Conservation (phyloP, 2,797 vertebrate genomes). For the Apogon talboti region DNA sequence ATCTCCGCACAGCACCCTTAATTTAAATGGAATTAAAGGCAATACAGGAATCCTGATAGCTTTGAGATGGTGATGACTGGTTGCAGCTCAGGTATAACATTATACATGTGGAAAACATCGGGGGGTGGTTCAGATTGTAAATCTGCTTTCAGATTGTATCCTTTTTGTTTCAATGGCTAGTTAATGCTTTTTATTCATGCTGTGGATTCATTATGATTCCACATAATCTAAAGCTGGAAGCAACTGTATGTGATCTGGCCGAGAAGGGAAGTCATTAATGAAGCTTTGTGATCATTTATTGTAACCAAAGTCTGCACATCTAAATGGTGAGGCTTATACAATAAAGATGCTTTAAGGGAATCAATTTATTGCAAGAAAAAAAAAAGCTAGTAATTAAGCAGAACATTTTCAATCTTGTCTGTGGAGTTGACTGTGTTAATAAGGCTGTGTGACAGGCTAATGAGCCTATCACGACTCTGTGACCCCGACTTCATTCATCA, state of each 20-base stretch:
- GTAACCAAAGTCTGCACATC: neutral
- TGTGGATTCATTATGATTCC: conserved; percentile 21
- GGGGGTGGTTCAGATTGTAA: conserved; percentile 41
- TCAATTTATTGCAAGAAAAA: conserved; percentile 7
- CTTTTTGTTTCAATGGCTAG: conserved; percentile 41
- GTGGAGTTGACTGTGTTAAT: conserved; percentile 37
- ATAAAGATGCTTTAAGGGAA: conserved; percentile 12
- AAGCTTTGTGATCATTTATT: neutral
- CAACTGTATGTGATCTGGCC: conserved; percentile 10
- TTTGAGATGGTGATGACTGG: conserved; percentile 26
- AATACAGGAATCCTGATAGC: conserved; percentile 57
- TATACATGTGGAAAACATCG: conserved; percentile 37
- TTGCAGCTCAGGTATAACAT: conserved; percentile 24
- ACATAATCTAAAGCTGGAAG: conserved; percentile 1
- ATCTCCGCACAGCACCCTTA: conserved; percentile 34
- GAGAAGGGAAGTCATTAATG: neutral
- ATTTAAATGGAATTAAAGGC: conserved; percentile 55
- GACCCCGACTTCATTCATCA: conserved; percentile 67
- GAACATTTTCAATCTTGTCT: conserved; percentile 8
- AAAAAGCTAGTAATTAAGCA: conserved; percentile 25
- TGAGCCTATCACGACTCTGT: conserved; percentile 49
- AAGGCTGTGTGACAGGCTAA: conserved; percentile 62
- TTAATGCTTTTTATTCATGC: conserved; percentile 47
- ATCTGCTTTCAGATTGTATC: conserved; percentile 2
- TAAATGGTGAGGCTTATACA: neutral